phyloP scores from a whole-genome alignment of 2,888 invertebrate genomes.

The Neoscelio sp. region DNA sequence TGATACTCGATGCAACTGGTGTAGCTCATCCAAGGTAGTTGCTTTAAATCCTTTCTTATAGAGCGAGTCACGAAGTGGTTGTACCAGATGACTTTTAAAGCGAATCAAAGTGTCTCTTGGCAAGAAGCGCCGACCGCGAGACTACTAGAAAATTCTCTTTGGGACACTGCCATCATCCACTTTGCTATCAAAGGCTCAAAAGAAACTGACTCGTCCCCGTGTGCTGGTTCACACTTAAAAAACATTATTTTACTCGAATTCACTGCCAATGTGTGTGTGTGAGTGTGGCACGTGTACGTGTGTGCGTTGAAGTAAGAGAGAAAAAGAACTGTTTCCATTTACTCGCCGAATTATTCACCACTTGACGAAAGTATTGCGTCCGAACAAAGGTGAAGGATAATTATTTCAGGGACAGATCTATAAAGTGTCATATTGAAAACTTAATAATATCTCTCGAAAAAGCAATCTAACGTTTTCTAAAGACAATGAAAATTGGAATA shows the following conservation, averaged over 20 bases:
- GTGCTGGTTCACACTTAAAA: constrained; percentile 68
- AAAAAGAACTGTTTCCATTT: constrained; percentile 47
- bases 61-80: constrained; percentile 67
- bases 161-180: constrained; percentile 77
- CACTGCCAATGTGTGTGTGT: constrained; percentile 23
- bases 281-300: neutral
- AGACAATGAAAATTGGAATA: no score
- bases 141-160: constrained; percentile 82
- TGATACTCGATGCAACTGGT: constrained; percentile 75
- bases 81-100: constrained; percentile 76
- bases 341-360: constrained; percentile 62
- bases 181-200: constrained; percentile 60
- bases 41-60: constrained; percentile 74
- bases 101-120: constrained; percentile 79
- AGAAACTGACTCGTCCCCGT: constrained; percentile 64
- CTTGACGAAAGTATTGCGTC: constrained; percentile 47
- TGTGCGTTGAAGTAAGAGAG: constrained; percentile 1
- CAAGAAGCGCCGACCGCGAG: constrained; percentile 70
- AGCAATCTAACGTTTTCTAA: neutral
- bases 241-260: constrained; percentile 67
- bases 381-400: constrained; percentile 35
- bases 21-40: constrained; percentile 72
- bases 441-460: neutral
- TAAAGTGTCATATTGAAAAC: neutral
- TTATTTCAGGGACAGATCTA: constrained; percentile 9